Evolutionary conservation across 2,888 invertebrate genomes (phyloP).

Genomic region (Hyppa rectilinea): DNA sequence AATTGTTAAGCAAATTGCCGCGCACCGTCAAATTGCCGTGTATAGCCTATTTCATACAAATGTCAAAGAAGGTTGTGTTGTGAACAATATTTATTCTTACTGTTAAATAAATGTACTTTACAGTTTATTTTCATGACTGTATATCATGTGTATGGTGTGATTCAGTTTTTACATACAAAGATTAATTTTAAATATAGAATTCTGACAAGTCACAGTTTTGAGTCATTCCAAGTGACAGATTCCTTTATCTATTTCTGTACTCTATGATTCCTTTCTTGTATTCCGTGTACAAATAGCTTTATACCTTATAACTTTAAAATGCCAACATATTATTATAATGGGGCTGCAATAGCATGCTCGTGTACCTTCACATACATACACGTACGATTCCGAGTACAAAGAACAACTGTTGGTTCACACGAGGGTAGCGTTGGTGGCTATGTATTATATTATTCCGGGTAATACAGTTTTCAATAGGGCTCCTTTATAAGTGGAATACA

Average conservation of each 20-base stretch:
- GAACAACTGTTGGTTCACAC: slow-evolving; percentile 68
- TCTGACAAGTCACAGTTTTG: neutral
- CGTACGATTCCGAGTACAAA: slow-evolving; percentile 45
- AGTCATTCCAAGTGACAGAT: neutral
- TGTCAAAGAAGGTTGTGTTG: no score
- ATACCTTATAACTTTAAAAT: slow-evolving; percentile 43
- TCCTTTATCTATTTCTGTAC: no score
- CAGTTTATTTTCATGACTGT: no score
- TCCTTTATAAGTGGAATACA: slow-evolving; percentile 36
- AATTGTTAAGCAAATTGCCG: no score
- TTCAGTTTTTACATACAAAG: no score
- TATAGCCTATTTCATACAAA: no score
- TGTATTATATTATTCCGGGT: slow-evolving; percentile 35
- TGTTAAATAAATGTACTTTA: no score
- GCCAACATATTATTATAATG: slow-evolving; percentile 54
- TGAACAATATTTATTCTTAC: no score
- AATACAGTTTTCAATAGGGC: slow-evolving; percentile 54
- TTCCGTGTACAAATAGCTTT: slow-evolving; percentile 1
- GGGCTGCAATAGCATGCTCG: slow-evolving; percentile 61
- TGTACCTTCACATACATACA: slow-evolving; percentile 43
- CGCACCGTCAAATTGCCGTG: no score
- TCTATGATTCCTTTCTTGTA: neutral
- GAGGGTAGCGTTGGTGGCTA: slow-evolving; percentile 31
- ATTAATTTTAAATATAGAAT: no score
- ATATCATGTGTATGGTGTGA: no score